Evolutionary conservation across 2,113 vertebrate genomes (phyloP), one percentile per base, ranked within the genome.

Genomic region (Pelecanus crispus): DNA sequence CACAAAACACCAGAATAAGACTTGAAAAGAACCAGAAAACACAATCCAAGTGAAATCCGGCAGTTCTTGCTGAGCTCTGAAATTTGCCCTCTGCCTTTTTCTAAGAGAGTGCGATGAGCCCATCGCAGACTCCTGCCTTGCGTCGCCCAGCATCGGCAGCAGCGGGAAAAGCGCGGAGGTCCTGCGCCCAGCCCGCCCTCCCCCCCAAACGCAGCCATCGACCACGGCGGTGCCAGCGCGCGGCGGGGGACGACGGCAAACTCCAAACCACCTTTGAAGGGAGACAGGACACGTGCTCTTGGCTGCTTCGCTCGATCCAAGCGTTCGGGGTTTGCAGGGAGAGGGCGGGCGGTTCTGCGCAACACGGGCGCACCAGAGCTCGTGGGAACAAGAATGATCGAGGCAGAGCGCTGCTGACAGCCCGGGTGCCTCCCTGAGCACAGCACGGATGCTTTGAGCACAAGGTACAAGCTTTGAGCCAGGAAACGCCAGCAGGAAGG

Each of bases 21-120:
- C 36, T 70, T 70, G 83, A 92, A 61, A 86, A 86, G 67, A 88
- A 68, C 36, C 40, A 95, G 93, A 68, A 82, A 88, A 68, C 70
- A 49, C 73, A 52, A 9, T 20, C 59, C 24, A 34, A 17, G 72
- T 21, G 61, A 81, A 89, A 92, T 29, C 55, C 55, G 81, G 36
- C 67, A 31, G 58, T 17, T 82, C 80, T 53, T 67, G 24, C 52
- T 32, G n/a, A 82, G 91, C 62, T 83, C 62, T 8, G 31, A 74
- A 49, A 53, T 79, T 59, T 21, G 45, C 7, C 9, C 45, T 47
- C 59, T 75, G 88, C 32, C 45, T 53, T 61, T 71, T 67, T 56
- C 45, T 42, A n/a, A 13, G 5, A 45, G 58, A 50, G 63, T 36
- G 18, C 5, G 8, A 29, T 11, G 66, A 74, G 20, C 20, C 61